A percentile compares a stretch with the other conserved stretches of the same genome.
Evolutionary conservation across 2,797 vertebrate species (phyloP).

Genomic region (Graptemys geographica): DNA sequence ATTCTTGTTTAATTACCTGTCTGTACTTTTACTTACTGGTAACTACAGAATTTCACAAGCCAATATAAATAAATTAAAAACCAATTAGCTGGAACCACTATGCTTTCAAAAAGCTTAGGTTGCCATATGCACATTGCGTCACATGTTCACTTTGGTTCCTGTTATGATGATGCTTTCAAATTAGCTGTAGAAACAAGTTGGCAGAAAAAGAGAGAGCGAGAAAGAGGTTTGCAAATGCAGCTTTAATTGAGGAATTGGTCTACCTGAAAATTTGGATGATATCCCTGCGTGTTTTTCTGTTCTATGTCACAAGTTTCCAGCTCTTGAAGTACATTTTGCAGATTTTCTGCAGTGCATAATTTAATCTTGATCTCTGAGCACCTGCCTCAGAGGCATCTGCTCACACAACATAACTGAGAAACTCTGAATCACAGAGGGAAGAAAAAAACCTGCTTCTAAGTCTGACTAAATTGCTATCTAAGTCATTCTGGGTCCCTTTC

Average conservation of each 20-base stretch:
- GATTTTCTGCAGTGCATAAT: slow-evolving; percentile 56
- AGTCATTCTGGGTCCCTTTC: background rate
- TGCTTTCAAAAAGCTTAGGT: background rate
- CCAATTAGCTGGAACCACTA: slow-evolving; percentile 42
- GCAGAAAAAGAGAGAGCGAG: slow-evolving; percentile 1
- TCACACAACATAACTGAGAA: slow-evolving; percentile 23
- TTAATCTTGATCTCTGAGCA: background rate
- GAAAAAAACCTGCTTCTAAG: background rate
- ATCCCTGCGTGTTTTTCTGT: slow-evolving; percentile 37
- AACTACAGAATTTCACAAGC: slow-evolving; percentile 36
- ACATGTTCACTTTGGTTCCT: slow-evolving; percentile 41
- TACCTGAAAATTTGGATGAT: slow-evolving; percentile 61
- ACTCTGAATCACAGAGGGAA: slow-evolving; percentile 26
- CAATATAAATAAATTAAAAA: slow-evolving; percentile 51
- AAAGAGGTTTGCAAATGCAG: slow-evolving; percentile 41
- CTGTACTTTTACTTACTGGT: background rate
- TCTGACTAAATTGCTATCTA: slow-evolving; percentile 25
- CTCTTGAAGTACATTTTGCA: slow-evolving; percentile 55
- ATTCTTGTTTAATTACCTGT: slow-evolving; percentile 52
- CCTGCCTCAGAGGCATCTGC: slow-evolving; percentile 44
- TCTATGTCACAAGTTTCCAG: slow-evolving; percentile 31
- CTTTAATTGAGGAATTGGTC: slow-evolving; percentile 64
- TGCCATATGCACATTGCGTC: slow-evolving; percentile 40
- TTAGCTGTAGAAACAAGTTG: slow-evolving; percentile 41
- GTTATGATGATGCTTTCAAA: slow-evolving; percentile 43